Evolutionary conservation across 2,797 vertebrate species (phyloP).

Genomic region (Sus cebifrons): DNA sequence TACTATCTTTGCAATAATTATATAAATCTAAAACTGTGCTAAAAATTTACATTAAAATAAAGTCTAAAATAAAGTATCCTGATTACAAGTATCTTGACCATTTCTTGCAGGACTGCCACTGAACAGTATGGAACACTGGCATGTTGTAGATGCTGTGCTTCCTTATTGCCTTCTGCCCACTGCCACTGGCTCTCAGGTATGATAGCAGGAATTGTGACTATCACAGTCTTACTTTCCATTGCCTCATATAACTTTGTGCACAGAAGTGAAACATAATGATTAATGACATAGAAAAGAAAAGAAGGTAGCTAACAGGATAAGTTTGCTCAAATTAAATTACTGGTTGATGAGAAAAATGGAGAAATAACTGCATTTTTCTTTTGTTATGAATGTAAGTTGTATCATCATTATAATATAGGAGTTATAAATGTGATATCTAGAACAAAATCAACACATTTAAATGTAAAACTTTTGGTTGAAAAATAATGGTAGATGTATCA

Average conservation of each 20-base stretch:
- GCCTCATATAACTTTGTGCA: not conserved
- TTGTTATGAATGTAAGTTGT: not conserved
- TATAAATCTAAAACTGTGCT: not conserved
- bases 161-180: not conserved
- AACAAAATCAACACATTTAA: not conserved
- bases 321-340: not conserved
- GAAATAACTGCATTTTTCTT: not conserved
- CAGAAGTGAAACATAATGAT: not conserved
- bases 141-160: not conserved
- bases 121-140: not conserved
- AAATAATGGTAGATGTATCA: not conserved
- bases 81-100: not conserved
- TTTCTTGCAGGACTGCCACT: not conserved
- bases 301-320: not conserved
- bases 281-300: not conserved
- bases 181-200: not conserved
- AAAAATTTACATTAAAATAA: not conserved
- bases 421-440: not conserved
- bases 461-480: not conserved
- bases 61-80: not conserved
- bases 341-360: not conserved
- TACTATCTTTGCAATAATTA: not conserved
- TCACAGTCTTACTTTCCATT: not conserved
- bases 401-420: not conserved
- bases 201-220: not conserved